Evolutionary conservation across 2,113 vertebrate genomes (phyloP).

Genomic region (Mohoua ochrocephala): DNA sequence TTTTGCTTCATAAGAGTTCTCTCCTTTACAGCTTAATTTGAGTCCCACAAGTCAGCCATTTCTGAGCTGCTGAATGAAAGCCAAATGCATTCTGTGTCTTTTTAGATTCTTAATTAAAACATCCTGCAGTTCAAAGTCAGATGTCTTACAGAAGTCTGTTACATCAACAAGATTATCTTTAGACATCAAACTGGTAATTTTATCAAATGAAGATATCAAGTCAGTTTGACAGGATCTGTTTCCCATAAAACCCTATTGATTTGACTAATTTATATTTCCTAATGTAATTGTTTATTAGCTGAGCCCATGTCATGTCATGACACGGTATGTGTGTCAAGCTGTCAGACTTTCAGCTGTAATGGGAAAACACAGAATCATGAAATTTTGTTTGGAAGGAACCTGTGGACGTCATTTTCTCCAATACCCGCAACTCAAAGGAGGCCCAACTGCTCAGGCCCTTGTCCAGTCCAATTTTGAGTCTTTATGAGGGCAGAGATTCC

Average conservation of each 20-base stretch:
- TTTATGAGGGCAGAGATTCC: background rate
- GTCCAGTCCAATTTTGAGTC: background rate
- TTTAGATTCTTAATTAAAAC: constrained; percentile 55
- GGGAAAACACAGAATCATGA: background rate
- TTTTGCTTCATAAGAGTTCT: background rate
- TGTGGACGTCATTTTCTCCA: background rate
- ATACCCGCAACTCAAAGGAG: background rate
- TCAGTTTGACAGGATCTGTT: constrained; percentile 45
- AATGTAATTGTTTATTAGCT: constrained; percentile 44
- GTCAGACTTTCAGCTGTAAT: background rate
- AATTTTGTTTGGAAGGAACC: background rate
- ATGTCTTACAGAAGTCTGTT: constrained; percentile 46
- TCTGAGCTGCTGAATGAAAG: background rate
- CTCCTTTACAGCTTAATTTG: background rate
- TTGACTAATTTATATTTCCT: constrained; percentile 44
- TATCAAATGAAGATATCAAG: constrained; percentile 57
- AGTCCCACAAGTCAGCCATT: background rate
- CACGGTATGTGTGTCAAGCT: background rate
- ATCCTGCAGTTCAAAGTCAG: constrained; percentile 38
- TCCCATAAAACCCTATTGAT: constrained; percentile 23
- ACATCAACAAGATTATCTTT: constrained; percentile 39
- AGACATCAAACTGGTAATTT: constrained; percentile 36
- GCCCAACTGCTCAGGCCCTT: background rate
- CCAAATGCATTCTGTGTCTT: constrained; percentile 35
- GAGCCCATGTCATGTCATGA: background rate